Conservation (phyloP, 2,888 invertebrate species). For the Aelia acuminata region DNA sequence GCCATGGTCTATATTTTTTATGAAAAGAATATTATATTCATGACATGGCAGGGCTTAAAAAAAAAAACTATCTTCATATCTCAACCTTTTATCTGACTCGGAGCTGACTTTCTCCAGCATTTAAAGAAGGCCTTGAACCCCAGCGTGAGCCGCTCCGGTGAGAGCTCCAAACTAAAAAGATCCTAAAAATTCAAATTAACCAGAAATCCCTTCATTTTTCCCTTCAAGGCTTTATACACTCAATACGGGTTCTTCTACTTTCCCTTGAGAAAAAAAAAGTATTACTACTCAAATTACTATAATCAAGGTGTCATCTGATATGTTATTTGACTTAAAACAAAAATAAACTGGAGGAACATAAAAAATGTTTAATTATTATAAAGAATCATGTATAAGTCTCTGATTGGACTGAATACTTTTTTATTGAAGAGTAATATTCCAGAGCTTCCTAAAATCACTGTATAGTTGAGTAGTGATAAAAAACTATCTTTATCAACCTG, state of each 20-base stretch:
- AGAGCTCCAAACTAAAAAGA: neutral
- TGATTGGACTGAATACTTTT: too few species aligned
- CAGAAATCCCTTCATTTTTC: neutral
- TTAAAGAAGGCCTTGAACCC: neutral
- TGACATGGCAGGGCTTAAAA: neutral
- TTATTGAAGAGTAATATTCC: too few species aligned
- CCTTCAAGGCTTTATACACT: neutral
- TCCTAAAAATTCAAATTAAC: conserved; percentile 41
- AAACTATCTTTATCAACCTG: too few species aligned
- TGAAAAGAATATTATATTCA: neutral
- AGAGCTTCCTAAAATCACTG: too few species aligned
- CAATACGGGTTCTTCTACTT: neutral
- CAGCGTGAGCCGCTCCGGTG: neutral
- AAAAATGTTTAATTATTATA: too few species aligned
- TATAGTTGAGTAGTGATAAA: too few species aligned
- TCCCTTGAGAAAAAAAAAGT: neutral
- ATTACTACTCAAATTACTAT: neutral
- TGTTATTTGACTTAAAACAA: neutral
- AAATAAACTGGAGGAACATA: too few species aligned
- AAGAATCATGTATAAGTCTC: too few species aligned
- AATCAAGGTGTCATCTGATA: neutral
- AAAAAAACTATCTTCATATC: neutral
- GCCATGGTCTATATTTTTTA: too few species aligned
- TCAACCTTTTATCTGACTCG: neutral
- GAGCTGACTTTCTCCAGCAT: neutral